These are phyloP conservation scores for Pogonophryne albipinna DNA, from an alignment of 2,797 vertebrate genomes.

Conservation along the genomic window DNA sequence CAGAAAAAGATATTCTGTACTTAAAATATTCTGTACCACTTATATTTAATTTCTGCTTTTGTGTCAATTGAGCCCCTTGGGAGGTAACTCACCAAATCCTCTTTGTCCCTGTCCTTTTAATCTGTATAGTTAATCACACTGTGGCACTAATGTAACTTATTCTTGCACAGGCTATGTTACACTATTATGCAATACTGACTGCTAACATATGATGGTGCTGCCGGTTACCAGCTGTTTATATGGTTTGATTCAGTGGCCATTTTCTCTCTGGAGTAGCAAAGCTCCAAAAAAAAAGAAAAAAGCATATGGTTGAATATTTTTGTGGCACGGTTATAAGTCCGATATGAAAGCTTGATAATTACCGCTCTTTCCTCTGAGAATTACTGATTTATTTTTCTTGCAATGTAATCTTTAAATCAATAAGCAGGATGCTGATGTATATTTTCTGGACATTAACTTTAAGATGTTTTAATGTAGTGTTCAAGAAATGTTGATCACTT, in stretches of 20 bases:
- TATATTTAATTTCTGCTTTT: too few species aligned
- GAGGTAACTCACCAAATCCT: not conserved
- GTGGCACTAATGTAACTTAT: constrained; percentile 20
- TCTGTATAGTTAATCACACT: constrained; percentile 43
- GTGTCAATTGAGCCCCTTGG: not conserved
- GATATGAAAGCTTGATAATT: constrained; percentile 7
- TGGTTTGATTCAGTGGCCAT: constrained; percentile 5
- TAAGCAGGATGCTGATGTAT: not conserved
- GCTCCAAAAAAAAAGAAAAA: not conserved
- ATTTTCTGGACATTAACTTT: constrained; percentile 5
- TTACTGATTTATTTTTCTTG: too few species aligned
- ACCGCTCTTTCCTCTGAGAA: too few species aligned
- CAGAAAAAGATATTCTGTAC: constrained; percentile 2
- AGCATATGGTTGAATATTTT: constrained; percentile 18
- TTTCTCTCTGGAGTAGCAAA: constrained; percentile 7
- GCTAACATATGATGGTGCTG: constrained; percentile 14
- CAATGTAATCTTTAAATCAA: not conserved
- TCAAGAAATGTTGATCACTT: constrained; percentile 19
- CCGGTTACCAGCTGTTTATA: constrained; percentile 13
- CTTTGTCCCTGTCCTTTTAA: not conserved
- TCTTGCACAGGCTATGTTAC: constrained; percentile 12
- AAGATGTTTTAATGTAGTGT: not conserved
- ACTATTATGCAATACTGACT: constrained; percentile 11
- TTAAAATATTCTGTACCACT: not conserved
- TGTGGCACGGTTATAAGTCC: not conserved